Conservation (phyloP, 2,888 invertebrate species). For the Girardia tigrina region DNA sequence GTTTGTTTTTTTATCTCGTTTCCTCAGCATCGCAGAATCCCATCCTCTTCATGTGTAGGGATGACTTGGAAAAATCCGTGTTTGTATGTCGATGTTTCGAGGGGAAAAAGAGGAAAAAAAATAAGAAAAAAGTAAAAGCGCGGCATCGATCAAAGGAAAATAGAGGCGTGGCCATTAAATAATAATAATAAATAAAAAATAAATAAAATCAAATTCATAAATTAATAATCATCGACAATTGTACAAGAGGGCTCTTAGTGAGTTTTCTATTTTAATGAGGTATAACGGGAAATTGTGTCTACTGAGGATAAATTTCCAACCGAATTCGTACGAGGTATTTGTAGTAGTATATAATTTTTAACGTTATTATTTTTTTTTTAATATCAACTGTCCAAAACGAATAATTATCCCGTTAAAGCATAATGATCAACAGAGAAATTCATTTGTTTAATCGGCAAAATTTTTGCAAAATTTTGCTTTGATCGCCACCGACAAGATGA, state of each 20-base stretch:
- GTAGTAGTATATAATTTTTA: no score
- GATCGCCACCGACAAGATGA: slow-evolving; percentile 23
- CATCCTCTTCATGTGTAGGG: background rate
- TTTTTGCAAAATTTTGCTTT: slow-evolving; percentile 11
- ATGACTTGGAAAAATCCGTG: no score
- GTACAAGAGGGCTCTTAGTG: slow-evolving; percentile 17
- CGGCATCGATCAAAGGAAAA: slow-evolving; percentile 17
- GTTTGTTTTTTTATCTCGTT: background rate
- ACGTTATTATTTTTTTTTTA: slow-evolving; percentile 8
- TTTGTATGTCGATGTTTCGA: background rate
- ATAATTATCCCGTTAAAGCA: background rate
- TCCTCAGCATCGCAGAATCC: background rate
- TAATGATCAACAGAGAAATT: slow-evolving; percentile 11
- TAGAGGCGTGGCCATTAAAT: slow-evolving; percentile 15
- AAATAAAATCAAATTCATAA: background rate
- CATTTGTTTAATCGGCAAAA: slow-evolving; percentile 20
- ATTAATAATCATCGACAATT: slow-evolving; percentile 20
- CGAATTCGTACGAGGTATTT: no score
- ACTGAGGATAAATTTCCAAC: slow-evolving; percentile 8
- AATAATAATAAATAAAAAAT: background rate
- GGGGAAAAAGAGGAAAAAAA: background rate
- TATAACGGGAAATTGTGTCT: slow-evolving; percentile 5
- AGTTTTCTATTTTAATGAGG: slow-evolving; percentile 18
- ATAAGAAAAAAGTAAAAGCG: background rate
- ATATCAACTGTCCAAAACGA: slow-evolving; percentile 23